A percentile compares a stretch with the other conserved stretches of the same genome.
Evolutionary conservation across 2,113 vertebrate genomes (phyloP).

Genomic region (Cromileptes altivelis): DNA sequence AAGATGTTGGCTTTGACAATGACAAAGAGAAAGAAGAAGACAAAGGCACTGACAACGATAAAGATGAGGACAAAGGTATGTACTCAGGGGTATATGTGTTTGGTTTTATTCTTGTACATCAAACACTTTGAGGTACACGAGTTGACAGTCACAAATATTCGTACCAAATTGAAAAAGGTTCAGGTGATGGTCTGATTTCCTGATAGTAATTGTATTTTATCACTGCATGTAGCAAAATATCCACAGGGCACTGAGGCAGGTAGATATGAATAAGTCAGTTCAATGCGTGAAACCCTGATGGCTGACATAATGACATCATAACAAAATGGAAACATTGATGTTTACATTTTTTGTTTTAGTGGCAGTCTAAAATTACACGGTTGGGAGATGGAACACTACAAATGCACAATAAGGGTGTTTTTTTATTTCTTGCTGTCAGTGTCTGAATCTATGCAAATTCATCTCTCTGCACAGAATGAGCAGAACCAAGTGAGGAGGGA

Average conservation of each 20-base stretch:
- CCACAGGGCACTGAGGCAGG: neutral
- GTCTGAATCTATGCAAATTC: constrained; percentile 31
- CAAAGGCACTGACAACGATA: neutral
- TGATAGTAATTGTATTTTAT: constrained; percentile 13
- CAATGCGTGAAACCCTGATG: constrained; percentile 19
- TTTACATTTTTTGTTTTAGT: constrained; percentile 36
- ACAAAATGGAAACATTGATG: constrained; percentile 23
- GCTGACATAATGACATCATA: constrained; percentile 17
- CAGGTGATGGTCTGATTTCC: constrained; percentile 5
- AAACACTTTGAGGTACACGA: neutral
- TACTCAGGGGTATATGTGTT: neutral
- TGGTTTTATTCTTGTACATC: neutral
- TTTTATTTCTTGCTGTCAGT: constrained; percentile 14
- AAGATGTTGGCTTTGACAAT: neutral
- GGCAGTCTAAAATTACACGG: constrained; percentile 17
- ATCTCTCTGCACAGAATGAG: constrained; percentile 15
- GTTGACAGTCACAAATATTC: constrained; percentile 10
- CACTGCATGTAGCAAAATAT: constrained; percentile 10
- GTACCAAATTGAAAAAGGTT: constrained; percentile 2
- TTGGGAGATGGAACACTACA: constrained; percentile 20
- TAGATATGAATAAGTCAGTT: constrained; percentile 22
- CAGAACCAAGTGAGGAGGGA: constrained; percentile 8
- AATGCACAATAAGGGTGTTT: neutral
- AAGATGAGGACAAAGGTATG: constrained; percentile 64
- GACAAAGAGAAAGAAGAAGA: constrained; percentile 25